These are phyloP conservation scores for Clarias platycephalus DNA, from an alignment of 2,797 vertebrate genomes.

Conservation along the genomic window DNA sequence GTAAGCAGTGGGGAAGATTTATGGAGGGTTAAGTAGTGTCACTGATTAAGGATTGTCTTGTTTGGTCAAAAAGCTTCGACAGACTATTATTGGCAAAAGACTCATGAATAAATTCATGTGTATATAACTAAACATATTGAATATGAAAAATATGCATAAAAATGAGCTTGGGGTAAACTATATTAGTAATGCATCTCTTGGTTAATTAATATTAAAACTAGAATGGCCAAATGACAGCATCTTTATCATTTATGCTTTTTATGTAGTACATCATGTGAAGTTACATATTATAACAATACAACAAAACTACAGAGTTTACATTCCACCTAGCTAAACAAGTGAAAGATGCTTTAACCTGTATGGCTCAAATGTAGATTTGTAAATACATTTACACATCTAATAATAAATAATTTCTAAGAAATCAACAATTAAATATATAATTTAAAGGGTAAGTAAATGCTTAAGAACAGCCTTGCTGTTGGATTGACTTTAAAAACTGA, in stretches of 20 bases:
- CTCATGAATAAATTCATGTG: not conserved
- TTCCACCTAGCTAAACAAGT: not conserved
- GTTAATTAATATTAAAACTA: not conserved
- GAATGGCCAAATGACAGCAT: not conserved
- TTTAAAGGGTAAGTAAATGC: not conserved
- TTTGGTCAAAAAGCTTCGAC: not conserved
- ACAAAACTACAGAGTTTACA: not conserved
- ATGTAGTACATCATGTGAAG: not conserved
- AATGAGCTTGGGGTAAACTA: not conserved
- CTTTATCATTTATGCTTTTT: not conserved
- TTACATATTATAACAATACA: not conserved
- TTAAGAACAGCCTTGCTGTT: not conserved
- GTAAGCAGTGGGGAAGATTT: not conserved
- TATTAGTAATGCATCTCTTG: not conserved
- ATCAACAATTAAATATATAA: not conserved
- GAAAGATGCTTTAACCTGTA: not conserved
- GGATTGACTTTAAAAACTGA: slow-evolving; percentile 59
- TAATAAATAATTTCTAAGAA: not conserved
- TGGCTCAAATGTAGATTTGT: not conserved
- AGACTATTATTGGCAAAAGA: not conserved
- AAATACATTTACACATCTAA: not conserved
- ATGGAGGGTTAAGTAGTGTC: not conserved
- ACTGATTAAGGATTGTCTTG: not conserved
- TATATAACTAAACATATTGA: not conserved
- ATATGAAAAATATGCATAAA: not conserved